Conservation (phyloP, 2,797 vertebrate species). For the Semaprochilodus insignis region DNA sequence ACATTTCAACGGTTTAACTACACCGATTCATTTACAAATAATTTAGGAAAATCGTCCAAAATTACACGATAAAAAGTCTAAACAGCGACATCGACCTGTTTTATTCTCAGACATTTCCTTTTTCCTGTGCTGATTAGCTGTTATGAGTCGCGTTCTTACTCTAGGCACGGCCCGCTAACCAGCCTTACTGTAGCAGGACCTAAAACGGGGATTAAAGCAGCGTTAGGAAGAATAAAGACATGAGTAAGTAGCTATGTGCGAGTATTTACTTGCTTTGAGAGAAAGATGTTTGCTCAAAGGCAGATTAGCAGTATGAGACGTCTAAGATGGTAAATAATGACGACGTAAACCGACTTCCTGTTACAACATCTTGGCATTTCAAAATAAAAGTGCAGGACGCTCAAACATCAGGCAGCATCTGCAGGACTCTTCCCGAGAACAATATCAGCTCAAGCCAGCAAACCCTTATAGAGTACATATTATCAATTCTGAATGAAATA, state of each 20-base stretch:
- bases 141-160: no score
- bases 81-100: no score
- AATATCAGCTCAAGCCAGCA: not conserved
- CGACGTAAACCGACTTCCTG: not conserved
- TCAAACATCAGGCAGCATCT: not conserved
- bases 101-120: no score
- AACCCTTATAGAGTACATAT: not conserved
- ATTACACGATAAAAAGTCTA: no score
- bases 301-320: not conserved
- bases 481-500: not conserved
- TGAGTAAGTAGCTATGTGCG: not conserved
- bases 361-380: conserved; percentile 3
- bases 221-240: not conserved
- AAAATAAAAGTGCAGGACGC: conserved; percentile 1
- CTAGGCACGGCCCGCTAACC: not conserved
- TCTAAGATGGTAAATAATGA: no score
- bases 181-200: not conserved
- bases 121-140: no score
- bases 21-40: no score
- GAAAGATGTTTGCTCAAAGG: no score
- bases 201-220: not conserved
- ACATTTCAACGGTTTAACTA: no score
- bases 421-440: not conserved
- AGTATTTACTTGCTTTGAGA: not conserved
- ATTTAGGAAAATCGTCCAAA: no score